These are phyloP conservation scores for Chalcis sispes DNA, from an alignment of 2,888 invertebrate species.

Conservation along the genomic window DNA sequence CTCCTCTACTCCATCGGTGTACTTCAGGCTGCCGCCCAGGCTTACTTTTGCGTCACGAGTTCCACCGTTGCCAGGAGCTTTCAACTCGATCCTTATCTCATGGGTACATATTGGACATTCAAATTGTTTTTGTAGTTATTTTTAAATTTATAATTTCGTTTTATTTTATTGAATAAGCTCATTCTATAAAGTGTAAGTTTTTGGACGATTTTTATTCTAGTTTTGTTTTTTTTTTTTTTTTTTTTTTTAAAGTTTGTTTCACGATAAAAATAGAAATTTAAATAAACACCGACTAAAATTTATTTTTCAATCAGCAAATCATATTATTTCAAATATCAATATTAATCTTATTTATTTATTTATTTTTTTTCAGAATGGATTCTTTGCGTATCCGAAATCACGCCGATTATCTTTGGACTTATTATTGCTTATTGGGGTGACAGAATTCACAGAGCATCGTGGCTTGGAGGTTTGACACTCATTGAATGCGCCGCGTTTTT, in stretches of 20 bases:
- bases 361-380: constrained; percentile 79
- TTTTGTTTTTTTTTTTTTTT: no score
- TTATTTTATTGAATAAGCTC: neutral
- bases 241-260: neutral
- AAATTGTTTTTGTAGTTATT: neutral
- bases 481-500: constrained; percentile 78
- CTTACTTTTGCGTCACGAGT: constrained; percentile 68
- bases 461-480: constrained; percentile 79
- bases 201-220: no score
- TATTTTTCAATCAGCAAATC: no score
- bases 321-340: no score
- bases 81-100: constrained; percentile 67
- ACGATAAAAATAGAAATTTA: no score
- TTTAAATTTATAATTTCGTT: no score
- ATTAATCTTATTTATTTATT: no score
- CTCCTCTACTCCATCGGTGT: constrained; percentile 69
- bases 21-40: constrained; percentile 68
- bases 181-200: no score
- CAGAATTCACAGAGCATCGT: constrained; percentile 79
- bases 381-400: constrained; percentile 78
- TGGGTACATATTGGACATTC: constrained; percentile 65
- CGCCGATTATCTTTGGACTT: constrained; percentile 78
- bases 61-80: constrained; percentile 71
- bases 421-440: constrained; percentile 80
- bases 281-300: no score